A percentile compares a stretch with the other conserved stretches of the same genome.
These are phyloP conservation scores for Pseudococcus viburni DNA, from an alignment of 2,888 invertebrate species.

Conservation along the genomic window DNA sequence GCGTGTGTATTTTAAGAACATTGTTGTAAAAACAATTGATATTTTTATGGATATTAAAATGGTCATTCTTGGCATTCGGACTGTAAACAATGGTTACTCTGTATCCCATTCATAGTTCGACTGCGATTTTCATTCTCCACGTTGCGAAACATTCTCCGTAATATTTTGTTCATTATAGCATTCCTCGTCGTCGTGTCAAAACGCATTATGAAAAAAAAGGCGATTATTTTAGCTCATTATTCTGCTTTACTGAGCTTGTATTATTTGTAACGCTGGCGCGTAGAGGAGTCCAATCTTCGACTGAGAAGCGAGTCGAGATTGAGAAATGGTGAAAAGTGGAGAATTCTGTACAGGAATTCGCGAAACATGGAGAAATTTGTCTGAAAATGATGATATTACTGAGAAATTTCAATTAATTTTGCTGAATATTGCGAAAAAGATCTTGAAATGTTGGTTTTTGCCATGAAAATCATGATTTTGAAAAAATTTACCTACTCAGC, in stretches of 20 bases:
- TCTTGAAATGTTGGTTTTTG: too few relatives aligned
- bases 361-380: too few relatives aligned
- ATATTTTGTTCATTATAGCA: slow-evolving; percentile 51
- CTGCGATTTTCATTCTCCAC: neutral
- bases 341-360: too few relatives aligned
- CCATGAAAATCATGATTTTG: too few relatives aligned
- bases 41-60: slow-evolving; percentile 27
- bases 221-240: slow-evolving; percentile 19
- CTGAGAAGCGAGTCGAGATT: too few relatives aligned
- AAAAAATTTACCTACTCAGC: too few relatives aligned
- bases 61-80: slow-evolving; percentile 31
- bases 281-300: neutral
- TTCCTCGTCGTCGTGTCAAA: slow-evolving; percentile 44
- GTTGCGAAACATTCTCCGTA: slow-evolving; percentile 49
- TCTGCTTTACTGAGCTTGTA: neutral
- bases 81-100: neutral
- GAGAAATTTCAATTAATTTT: too few relatives aligned
- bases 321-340: too few relatives aligned
- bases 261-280: neutral
- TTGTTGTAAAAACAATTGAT: slow-evolving; percentile 39
- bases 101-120: slow-evolving; percentile 32
- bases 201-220: neutral
- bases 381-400: too few relatives aligned
- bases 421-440: too few relatives aligned
- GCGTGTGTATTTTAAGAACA: slow-evolving; percentile 29